These are phyloP conservation scores for Cliona cf. orientalis DNA, from an alignment of 37 sponge, comb jelly and placozoan species.

Conservation along the genomic window DNA sequence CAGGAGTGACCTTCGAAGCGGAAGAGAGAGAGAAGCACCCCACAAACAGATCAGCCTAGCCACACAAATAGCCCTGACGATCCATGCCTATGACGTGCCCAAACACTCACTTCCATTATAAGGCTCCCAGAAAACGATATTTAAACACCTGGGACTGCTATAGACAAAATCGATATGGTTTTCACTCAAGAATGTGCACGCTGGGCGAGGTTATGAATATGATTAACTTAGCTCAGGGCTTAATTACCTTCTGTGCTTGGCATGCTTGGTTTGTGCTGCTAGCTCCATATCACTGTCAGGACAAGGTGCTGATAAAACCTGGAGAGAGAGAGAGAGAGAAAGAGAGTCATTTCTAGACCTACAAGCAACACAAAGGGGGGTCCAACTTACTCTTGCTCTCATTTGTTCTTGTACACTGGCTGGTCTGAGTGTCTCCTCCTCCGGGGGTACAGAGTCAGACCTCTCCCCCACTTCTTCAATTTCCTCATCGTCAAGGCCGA, in stretches of 20 bases:
- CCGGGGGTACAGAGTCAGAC: background rate
- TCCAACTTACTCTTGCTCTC: background rate
- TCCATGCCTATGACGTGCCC: slow-evolving; percentile 63
- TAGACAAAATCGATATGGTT: background rate
- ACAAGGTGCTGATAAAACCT: slow-evolving; percentile 13
- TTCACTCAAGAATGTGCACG: too few relatives aligned
- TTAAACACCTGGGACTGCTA: background rate
- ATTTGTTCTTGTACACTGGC: background rate
- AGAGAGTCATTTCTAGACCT: too few relatives aligned
- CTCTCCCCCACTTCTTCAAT: background rate
- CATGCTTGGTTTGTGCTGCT: slow-evolving; percentile 43
- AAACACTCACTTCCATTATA: slow-evolving; percentile 44
- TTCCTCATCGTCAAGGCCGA: slow-evolving; percentile 7
- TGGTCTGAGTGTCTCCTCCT: background rate
- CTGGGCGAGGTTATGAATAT: slow-evolving; percentile 38
- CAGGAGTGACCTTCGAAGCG: slow-evolving; percentile 32
- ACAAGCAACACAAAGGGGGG: background rate
- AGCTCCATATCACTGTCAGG: slow-evolving; percentile 13
- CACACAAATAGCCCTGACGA: slow-evolving; percentile 27
- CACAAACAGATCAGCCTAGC: slow-evolving; percentile 71
- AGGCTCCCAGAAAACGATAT: background rate
- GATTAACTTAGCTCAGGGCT: background rate
- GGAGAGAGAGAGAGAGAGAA: background rate
- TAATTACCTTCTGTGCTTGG: slow-evolving; percentile 63
- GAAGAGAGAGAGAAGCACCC: slow-evolving; percentile 27